These are phyloP conservation scores for Chromis chromis DNA, from an alignment of 2,797 vertebrate species.

Conservation along the genomic window DNA sequence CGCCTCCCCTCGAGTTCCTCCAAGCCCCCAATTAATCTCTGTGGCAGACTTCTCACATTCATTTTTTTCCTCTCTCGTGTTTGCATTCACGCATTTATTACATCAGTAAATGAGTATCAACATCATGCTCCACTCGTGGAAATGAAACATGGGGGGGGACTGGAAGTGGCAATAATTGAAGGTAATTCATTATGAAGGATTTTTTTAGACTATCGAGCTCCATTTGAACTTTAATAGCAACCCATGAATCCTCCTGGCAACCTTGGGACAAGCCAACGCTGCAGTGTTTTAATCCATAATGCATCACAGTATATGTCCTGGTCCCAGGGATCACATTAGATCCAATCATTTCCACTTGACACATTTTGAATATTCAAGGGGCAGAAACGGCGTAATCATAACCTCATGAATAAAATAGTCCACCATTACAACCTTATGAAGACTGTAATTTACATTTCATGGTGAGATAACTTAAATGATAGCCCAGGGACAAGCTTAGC, in stretches of 20 bases:
- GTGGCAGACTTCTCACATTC: slow-evolving; percentile 57
- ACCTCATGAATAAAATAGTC: slow-evolving; percentile 78
- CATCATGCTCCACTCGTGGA: slow-evolving; percentile 25
- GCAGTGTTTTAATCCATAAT: slow-evolving; percentile 62
- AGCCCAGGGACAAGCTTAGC: slow-evolving; percentile 61
- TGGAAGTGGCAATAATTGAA: slow-evolving; percentile 42
- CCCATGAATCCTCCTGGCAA: slow-evolving; percentile 48
- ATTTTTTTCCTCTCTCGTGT: slow-evolving; percentile 49
- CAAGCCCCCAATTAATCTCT: slow-evolving; percentile 76
- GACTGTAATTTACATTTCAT: slow-evolving; percentile 74
- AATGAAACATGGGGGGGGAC: slow-evolving; percentile 33
- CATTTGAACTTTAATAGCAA: slow-evolving; percentile 49
- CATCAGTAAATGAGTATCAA: slow-evolving; percentile 44
- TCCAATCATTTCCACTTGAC: slow-evolving; percentile 70
- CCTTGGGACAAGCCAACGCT: slow-evolving; percentile 29
- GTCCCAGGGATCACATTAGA: slow-evolving; percentile 61
- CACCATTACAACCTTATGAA: slow-evolving; percentile 73
- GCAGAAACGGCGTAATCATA: slow-evolving; percentile 74
- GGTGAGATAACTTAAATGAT: slow-evolving; percentile 65
- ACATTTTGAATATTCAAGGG: slow-evolving; percentile 78
- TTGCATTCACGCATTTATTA: slow-evolving; percentile 59
- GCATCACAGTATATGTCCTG: slow-evolving; percentile 38
- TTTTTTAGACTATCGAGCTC: slow-evolving; percentile 35
- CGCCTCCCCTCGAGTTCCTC: slow-evolving; percentile 30
- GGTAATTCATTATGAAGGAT: slow-evolving; percentile 61